Conservation (phyloP, 2,113 vertebrate genomes). For the Bufo bufo region DNA sequence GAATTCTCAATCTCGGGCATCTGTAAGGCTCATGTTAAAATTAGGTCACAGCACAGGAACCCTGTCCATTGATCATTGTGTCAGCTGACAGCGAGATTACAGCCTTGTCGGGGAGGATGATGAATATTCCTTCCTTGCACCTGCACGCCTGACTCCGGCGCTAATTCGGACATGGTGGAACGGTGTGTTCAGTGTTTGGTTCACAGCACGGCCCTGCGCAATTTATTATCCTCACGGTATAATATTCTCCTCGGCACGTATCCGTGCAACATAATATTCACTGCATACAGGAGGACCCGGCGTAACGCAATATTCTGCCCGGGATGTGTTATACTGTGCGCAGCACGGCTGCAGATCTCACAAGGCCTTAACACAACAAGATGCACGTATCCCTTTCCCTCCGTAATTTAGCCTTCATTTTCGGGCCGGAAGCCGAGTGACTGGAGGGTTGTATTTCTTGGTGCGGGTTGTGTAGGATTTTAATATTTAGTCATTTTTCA, state of each 20-base stretch:
- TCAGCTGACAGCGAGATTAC: constrained; percentile 44
- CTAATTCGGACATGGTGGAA: not conserved
- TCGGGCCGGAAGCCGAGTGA: not conserved
- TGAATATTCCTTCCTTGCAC: constrained; percentile 34
- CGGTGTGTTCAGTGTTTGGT: constrained; percentile 15
- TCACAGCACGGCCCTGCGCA: constrained; percentile 16
- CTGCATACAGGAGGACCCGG: not conserved
- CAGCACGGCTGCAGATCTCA: not conserved
- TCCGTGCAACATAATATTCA: constrained; percentile 32
- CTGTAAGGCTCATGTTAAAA: constrained; percentile 25
- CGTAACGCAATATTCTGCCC: not conserved
- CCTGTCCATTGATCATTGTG: constrained; percentile 43
- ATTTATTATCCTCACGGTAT: constrained; percentile 2
- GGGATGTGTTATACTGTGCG: constrained; percentile 13
- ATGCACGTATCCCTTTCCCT: not conserved
- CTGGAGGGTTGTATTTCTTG: constrained; percentile 1
- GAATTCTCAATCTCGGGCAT: constrained; percentile 27
- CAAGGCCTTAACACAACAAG: constrained; percentile 26
- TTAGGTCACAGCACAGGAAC: constrained; percentile 27
- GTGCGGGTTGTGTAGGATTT: not conserved
- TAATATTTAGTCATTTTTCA: constrained; percentile 14
- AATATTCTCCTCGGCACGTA: constrained; percentile 22
- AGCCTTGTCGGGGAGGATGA: constrained; percentile 18
- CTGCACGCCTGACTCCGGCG: not conserved
- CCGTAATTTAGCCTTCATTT: constrained; percentile 3